phyloP scores from a whole-genome alignment of 2,113 vertebrate species.

The Pitta sordida region DNA sequence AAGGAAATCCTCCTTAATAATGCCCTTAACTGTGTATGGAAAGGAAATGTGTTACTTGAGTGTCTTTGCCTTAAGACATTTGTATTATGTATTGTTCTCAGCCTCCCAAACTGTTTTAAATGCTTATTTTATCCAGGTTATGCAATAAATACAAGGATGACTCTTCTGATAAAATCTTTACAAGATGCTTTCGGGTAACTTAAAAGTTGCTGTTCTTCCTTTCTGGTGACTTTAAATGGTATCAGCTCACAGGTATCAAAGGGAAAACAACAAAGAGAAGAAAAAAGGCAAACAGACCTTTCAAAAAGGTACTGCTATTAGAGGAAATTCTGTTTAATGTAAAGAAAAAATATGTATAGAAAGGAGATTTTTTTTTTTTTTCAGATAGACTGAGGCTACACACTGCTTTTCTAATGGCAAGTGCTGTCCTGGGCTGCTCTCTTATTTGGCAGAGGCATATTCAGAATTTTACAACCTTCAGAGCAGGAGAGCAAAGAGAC shows the following conservation, averaged over 20 bases:
- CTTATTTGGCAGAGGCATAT: neutral
- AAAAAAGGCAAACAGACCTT: slow-evolving; percentile 45
- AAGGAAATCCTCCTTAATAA: neutral
- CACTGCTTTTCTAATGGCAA: neutral
- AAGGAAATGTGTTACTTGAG: neutral
- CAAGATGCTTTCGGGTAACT: slow-evolving; percentile 54
- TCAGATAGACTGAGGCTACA: neutral
- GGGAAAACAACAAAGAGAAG: slow-evolving; percentile 18
- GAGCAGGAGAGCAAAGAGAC: neutral
- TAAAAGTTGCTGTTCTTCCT: slow-evolving; percentile 45
- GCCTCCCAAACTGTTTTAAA: neutral
- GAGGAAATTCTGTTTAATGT: neutral
- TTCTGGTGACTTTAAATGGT: neutral
- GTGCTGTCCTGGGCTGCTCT: neutral
- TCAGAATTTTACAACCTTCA: neutral
- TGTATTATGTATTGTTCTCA: neutral
- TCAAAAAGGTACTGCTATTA: slow-evolving; percentile 47
- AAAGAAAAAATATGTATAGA: neutral
- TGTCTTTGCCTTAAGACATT: neutral
- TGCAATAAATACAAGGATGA: slow-evolving; percentile 59
- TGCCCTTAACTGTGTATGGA: neutral
- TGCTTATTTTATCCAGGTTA: slow-evolving; percentile 56
- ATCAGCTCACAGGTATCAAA: neutral
- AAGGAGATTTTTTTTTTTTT: neutral
- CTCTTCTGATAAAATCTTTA: slow-evolving; percentile 56